These are phyloP conservation scores for Andinoacara biseriatus DNA, from an alignment of 2,113 vertebrate species.

Conservation along the genomic window DNA sequence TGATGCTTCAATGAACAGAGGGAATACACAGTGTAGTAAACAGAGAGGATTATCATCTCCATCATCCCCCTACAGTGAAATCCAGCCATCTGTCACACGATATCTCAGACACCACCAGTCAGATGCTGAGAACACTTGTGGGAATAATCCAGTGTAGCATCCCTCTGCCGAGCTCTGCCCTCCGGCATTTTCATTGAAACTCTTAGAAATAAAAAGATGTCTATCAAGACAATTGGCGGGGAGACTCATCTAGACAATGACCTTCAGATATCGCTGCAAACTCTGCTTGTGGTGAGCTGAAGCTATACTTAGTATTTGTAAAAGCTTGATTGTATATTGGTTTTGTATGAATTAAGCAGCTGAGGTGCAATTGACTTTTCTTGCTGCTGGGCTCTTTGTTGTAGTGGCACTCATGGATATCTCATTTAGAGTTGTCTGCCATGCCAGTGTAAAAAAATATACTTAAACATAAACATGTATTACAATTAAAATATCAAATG, in stretches of 20 bases:
- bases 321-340: not conserved
- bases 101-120: conserved; percentile 27
- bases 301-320: not conserved
- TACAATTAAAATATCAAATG: not conserved
- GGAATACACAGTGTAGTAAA: conserved; percentile 26
- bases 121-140: conserved; percentile 18
- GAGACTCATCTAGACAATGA: not conserved
- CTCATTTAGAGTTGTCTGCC: not conserved
- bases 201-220: not conserved
- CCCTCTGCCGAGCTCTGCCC: not conserved
- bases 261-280: not conserved
- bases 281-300: not conserved
- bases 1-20: conserved; percentile 2
- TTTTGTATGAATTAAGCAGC: not conserved
- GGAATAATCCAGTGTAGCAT: conserved; percentile 18
- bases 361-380: not conserved
- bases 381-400: not conserved
- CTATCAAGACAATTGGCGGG: not conserved
- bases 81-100: conserved; percentile 58
- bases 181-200: not conserved
- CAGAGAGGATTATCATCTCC: conserved; percentile 48
- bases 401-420: not conserved
- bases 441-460: not conserved
- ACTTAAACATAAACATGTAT: not conserved
- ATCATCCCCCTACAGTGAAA: conserved; percentile 32